Conservation (phyloP, 2,888 invertebrate species). For the Metallyticus violacea region DNA sequence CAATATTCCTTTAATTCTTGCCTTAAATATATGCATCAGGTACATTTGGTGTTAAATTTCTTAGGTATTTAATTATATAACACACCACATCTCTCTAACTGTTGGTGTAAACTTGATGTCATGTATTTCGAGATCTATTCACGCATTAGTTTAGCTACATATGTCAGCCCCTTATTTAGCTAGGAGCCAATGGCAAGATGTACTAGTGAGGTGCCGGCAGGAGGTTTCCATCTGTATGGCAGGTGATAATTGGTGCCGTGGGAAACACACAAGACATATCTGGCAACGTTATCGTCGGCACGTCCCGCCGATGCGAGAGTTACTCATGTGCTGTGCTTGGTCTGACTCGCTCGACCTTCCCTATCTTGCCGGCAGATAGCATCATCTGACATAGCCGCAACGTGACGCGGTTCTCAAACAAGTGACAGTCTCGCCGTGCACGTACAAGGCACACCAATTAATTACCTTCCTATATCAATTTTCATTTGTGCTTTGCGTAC, state of each 20-base stretch:
- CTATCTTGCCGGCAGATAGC: background rate
- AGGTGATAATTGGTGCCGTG: background rate
- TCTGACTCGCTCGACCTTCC: background rate
- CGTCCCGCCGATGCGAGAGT: background rate
- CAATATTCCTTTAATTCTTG: too few species aligned
- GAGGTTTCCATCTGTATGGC: background rate
- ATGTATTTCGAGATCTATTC: too few species aligned
- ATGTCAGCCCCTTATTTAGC: too few species aligned
- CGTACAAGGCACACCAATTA: background rate
- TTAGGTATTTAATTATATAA: too few species aligned
- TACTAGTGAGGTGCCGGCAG: background rate
- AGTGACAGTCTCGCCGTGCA: background rate
- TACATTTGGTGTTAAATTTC: too few species aligned
- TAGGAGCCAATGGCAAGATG: background rate
- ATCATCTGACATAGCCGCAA: background rate
- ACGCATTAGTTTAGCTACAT: too few species aligned
- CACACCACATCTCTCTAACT: too few species aligned
- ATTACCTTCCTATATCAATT: background rate
- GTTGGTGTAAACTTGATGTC: too few species aligned
- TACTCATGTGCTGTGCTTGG: too few species aligned
- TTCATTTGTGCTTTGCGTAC: background rate
- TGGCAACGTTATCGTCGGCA: background rate
- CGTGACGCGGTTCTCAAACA: background rate
- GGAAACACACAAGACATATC: background rate
- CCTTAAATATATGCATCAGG: too few species aligned